Conservation (phyloP, 2,797 vertebrate species). For the Macropodus opercularis region DNA sequence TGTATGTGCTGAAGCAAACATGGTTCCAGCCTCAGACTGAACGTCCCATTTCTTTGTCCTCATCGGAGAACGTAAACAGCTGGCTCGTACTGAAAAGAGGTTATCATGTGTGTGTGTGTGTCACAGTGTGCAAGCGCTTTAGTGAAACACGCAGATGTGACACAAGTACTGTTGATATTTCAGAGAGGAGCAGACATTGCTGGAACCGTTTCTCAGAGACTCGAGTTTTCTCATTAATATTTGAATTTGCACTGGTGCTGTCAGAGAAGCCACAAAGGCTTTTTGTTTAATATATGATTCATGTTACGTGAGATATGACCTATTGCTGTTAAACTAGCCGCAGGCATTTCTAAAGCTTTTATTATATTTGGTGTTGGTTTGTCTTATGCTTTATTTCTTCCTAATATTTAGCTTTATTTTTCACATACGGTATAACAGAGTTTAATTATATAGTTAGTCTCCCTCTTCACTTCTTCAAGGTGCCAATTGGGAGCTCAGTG, state of each 20-base stretch:
- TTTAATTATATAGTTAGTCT: conserved; percentile 45
- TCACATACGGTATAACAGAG: background rate
- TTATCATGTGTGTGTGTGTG: background rate
- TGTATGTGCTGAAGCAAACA: conserved; percentile 36
- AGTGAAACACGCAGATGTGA: conserved; percentile 58
- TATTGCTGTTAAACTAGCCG: conserved; percentile 33
- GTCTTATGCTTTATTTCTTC: conserved; percentile 18
- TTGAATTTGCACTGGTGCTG: conserved; percentile 48
- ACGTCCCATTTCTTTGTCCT: conserved; percentile 42
- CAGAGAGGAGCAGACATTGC: conserved; percentile 32
- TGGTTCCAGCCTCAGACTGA: conserved; percentile 34
- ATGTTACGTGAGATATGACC: conserved; percentile 62
- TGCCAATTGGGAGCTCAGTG: conserved; percentile 39
- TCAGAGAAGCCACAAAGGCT: conserved; percentile 51
- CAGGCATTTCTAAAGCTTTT: conserved; percentile 19
- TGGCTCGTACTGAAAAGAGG: conserved; percentile 43
- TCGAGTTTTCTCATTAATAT: conserved; percentile 69
- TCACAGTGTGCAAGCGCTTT: background rate
- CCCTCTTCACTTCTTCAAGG: conserved; percentile 33
- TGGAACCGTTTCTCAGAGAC: conserved; percentile 35
- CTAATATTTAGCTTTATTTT: conserved; percentile 36
- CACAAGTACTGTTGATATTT: conserved; percentile 54
- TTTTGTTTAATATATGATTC: conserved; percentile 68
- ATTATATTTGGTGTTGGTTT: conserved; percentile 1
- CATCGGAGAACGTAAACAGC: conserved; percentile 57